A percentile compares a stretch with the other conserved stretches of the same genome.
Evolutionary conservation across 2,797 vertebrate species (phyloP).

Genomic region (Phylloscopus collybita): DNA sequence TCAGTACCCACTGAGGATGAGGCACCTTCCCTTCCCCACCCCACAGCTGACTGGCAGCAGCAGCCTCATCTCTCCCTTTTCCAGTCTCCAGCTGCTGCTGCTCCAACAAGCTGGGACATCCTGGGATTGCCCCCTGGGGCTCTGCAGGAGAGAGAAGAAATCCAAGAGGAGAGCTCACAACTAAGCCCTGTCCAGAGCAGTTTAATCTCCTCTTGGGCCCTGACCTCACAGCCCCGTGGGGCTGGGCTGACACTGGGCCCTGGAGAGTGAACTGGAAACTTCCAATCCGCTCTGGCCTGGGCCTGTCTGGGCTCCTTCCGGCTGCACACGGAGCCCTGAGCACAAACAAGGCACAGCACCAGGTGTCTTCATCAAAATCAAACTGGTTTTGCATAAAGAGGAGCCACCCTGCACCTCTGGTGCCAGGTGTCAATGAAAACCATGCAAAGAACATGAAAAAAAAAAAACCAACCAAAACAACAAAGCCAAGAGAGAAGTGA

Average conservation of each 20-base stretch:
- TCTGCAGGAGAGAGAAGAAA: neutral
- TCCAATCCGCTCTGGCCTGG: neutral
- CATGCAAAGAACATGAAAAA: fast-evolving
- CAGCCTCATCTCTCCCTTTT: neutral
- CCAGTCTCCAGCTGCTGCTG: neutral
- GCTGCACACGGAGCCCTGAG: neutral
- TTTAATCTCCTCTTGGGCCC: neutral
- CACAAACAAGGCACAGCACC: neutral
- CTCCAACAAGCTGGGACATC: neutral
- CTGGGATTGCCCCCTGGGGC: neutral
- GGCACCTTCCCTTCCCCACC: neutral
- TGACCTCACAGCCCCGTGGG: neutral
- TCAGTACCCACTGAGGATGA: fast-evolving
- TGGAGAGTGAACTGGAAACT: neutral
- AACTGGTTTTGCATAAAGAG: neutral
- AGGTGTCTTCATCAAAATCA: neutral
- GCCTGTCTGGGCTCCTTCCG: neutral
- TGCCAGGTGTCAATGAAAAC: no score
- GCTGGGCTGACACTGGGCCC: neutral
- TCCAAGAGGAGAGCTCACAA: neutral
- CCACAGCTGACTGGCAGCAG: neutral
- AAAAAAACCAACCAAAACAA: no score
- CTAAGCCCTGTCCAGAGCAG: neutral
- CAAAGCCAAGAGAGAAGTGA: neutral
- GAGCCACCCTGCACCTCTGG: fast-evolving